Base-by-base conservation (phyloP, 2,113 vertebrate genomes). In the Lepus timidus region DNA sequence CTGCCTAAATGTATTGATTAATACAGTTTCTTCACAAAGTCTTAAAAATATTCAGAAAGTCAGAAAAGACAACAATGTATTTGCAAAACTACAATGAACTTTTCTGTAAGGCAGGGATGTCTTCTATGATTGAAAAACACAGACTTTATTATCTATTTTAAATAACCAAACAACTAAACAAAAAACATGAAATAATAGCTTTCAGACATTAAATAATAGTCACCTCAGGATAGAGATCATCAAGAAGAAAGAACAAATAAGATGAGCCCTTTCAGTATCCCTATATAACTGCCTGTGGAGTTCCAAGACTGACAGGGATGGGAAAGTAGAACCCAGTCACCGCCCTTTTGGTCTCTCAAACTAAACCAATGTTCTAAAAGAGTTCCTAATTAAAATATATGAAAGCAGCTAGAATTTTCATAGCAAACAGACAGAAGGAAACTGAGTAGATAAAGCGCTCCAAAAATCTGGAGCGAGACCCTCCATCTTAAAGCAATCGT, bases 1-100 rank as follows among this genome's bases (percentile, higher is more conserved):
- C 16, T 68, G 39, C 33, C 90, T 75, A 25, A 65, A 58, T 58
- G 19, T 58, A 58, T 58, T 58, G 19, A 58, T 13, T 5, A 17
- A 58, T 7, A 90, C 6, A 81, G 6, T 81, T 95, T 76, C 17
- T 36, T 52, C 49, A 39, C 36, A 68, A 84, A 85, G 20, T 71
- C 27, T 29, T 67, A 81, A 19, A 94, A 88, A 84, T 49, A 68
- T 27, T 92, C 44, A 67, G 68, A 25, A 89, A 92, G 55, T 74
- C 36, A 81, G 25, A 90, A 95, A 88, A 82, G 79, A 79, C 36
- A 82, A 94, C 29, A 64, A 80, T 25, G 31, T 61, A 64, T 68
- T 85, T 88, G 51, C 6, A 67, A 92, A 92, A 90, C 31, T 52
- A 88, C 31, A 25, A 10, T 68, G 16, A 85, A 55, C 81, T 85